Evolutionary conservation across 2,113 vertebrate species (phyloP).

Genomic region (Gnathonemus longibarbis): DNA sequence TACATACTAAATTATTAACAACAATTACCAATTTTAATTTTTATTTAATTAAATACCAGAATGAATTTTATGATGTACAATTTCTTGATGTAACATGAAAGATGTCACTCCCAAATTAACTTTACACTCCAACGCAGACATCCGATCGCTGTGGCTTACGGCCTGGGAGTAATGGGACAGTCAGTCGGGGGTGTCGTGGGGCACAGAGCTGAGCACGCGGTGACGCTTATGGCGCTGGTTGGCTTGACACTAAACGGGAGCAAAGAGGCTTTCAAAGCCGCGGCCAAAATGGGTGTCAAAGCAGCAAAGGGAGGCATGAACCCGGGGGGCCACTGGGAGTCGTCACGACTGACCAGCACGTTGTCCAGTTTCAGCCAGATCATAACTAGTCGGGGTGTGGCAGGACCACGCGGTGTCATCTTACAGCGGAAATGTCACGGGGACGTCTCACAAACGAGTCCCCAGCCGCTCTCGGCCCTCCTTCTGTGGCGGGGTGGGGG

Average conservation of each 20-base stretch:
- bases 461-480: conserved; percentile 76
- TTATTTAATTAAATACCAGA: not conserved
- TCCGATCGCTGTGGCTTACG: not conserved
- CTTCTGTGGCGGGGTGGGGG: conserved; percentile 69
- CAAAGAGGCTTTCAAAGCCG: not conserved
- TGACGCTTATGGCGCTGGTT: not conserved
- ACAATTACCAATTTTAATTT: not conserved
- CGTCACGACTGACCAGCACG: conserved; percentile 49
- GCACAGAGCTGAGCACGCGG: not conserved
- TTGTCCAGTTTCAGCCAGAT: conserved; percentile 65
- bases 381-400: conserved; percentile 72
- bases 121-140: not conserved
- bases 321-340: conserved; percentile 13
- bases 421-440: conserved; percentile 86
- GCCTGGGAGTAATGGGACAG: not conserved
- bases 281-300: not conserved
- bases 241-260: not conserved
- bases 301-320: not conserved
- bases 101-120: not conserved
- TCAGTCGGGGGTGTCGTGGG: not conserved
- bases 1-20: not conserved
- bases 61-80: not conserved
- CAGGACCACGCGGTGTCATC: conserved; percentile 63
- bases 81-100: not conserved
- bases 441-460: conserved; percentile 84